Evolutionary conservation across 2,888 invertebrate genomes (phyloP), one percentile per base, ranked within the genome.

Genomic region (Sicus ferrugineus): DNA sequence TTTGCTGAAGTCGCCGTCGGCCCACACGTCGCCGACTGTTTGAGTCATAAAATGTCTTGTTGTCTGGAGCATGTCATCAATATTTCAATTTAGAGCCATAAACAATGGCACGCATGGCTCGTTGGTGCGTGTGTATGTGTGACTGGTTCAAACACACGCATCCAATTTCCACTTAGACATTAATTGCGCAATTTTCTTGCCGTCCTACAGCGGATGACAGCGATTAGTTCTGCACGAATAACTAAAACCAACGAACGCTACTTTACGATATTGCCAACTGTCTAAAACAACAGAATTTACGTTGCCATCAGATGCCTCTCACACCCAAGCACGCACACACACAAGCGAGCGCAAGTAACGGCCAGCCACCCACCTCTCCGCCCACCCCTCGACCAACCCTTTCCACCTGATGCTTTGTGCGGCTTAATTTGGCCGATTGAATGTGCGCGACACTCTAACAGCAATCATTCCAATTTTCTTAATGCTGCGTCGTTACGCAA

Each of bases 161-260:
- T 65, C 52, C 64, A 54, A 66, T 66, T 54, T 66, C 66, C 66
- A 66, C 66, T 66, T 66, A 66, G 56, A 54, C 66, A 56, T 66
- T 66, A 66, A 66, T 66, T 66, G 66, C 66, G 66, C 66, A 54
- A 66, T 66, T 65, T 65, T 66, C 66, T 66, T 66, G 54, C 38
- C 54, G 54, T 66, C 66, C 66, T n/a, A n/a, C n/a, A 42, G 38
- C 73, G 75, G 73, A 74, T 76, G 73, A 74, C 73, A 69, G 73
- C 73, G 74, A 76, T 76, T 76, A 76, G 75, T 75, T 74, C 75
- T 74, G 75, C 75, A 76, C 73, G 75, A 76, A 75, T 72, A 73
- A 75, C 73, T 73, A 71, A 76, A 73, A 75, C 42, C 66, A 66
- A 56, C 66, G 38, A 23, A 42, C 28, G 56, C 54, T 66, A 42